phyloP scores from a whole-genome alignment of 2,113 vertebrate species.

The Anguilla japonica region DNA sequence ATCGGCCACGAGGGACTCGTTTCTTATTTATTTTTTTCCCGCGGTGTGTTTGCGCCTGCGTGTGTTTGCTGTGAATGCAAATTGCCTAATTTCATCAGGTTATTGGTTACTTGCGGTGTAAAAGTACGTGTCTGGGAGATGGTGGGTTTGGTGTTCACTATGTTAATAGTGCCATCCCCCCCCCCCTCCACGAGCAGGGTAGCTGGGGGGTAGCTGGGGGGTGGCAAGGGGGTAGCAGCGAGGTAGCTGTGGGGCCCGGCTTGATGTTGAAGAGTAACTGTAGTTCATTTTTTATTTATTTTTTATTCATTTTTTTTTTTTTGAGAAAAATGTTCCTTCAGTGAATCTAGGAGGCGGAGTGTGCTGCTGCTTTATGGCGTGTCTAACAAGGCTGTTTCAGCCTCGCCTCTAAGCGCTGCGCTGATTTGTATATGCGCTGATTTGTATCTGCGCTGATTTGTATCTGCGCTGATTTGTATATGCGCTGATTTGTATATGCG shows the following conservation, averaged over 20 bases:
- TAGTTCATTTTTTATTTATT: slow-evolving; percentile 14
- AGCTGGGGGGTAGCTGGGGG: slow-evolving; percentile 36
- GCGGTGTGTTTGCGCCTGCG: background rate
- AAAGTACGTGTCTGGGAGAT: slow-evolving; percentile 27
- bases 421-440: slow-evolving; percentile 12
- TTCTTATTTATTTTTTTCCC: background rate
- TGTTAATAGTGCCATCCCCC: slow-evolving; percentile 1
- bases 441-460: too few species aligned
- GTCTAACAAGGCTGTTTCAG: slow-evolving; percentile 43
- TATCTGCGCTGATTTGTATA: too few species aligned
- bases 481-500: too few species aligned
- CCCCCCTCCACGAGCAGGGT: background rate
- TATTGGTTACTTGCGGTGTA: slow-evolving; percentile 43
- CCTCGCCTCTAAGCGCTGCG: slow-evolving; percentile 42
- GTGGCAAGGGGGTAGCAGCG: too few species aligned
- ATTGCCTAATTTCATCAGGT: slow-evolving; percentile 48
- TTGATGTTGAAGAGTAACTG: slow-evolving; percentile 4
- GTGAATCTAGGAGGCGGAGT: slow-evolving; percentile 43
- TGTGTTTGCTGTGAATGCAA: slow-evolving; percentile 34
- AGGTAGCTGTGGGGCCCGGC: background rate
- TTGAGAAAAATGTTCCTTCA: slow-evolving; percentile 36
- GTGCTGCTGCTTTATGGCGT: slow-evolving; percentile 59
- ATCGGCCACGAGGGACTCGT: background rate
- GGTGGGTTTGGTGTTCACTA: background rate
- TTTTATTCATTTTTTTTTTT: background rate